Percentiles rank a stretch among this genome's conserved stretches.
Evolutionary conservation across 2,888 invertebrate genomes (phyloP).

Genomic region (Eustalomyia histrio): DNA sequence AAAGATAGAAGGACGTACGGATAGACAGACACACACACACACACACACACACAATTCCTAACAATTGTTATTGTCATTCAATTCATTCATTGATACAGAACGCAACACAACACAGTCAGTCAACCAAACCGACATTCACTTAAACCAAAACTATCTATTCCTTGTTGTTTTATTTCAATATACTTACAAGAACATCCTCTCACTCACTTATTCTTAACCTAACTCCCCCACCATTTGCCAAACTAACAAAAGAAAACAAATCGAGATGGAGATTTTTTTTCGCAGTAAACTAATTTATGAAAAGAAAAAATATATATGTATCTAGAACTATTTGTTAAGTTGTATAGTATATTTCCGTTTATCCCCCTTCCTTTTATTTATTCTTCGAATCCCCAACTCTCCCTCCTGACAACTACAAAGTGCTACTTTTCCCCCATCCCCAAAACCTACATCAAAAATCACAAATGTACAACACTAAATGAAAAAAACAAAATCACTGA

Average conservation of each 20-base stretch:
- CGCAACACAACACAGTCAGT: conserved; percentile 22
- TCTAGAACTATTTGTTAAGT: conserved; percentile 64
- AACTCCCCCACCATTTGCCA: conserved; percentile 1
- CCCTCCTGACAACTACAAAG: not conserved
- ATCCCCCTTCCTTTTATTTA: conserved; percentile 44
- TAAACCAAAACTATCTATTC: conserved; percentile 45
- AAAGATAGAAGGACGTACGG: conserved; percentile 19
- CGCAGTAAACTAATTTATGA: conserved; percentile 63
- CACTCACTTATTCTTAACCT: conserved; percentile 52
- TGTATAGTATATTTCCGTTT: conserved; percentile 62
- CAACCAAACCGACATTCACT: conserved; percentile 43
- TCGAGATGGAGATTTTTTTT: conserved; percentile 29
- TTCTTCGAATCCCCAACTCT: not conserved
- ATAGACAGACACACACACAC: not conserved
- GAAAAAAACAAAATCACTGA: conserved; percentile 57
- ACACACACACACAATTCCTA: not conserved
- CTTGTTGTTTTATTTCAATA: conserved; percentile 55
- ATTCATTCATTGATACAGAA: conserved; percentile 16
- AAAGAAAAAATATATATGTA: conserved; percentile 35
- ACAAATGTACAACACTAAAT: conserved; percentile 51
- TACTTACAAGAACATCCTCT: conserved; percentile 36
- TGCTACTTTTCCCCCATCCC: conserved; percentile 14
- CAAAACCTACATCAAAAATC: conserved; percentile 60
- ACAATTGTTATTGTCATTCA: conserved; percentile 36
- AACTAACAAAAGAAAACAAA: conserved; percentile 49